A percentile compares a stretch with the other conserved stretches of the same genome.
These are phyloP conservation scores for Dendrolimus pini DNA, from an alignment of 2,888 invertebrate species.

Conservation along the genomic window DNA sequence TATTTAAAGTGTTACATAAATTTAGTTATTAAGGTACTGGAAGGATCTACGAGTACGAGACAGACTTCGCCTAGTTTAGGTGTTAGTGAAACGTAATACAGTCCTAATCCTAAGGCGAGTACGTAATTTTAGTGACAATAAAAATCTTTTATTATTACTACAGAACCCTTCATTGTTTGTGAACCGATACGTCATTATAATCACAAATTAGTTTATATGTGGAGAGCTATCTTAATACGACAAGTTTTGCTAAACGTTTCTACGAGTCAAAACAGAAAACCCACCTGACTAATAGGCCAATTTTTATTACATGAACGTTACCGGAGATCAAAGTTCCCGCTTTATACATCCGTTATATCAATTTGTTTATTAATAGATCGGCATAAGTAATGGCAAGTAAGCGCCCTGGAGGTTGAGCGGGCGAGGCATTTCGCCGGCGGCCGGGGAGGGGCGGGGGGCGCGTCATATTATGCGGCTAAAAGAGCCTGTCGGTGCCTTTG, in stretches of 20 bases:
- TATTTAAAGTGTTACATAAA: no score
- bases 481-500: conserved; percentile 76
- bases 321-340: conserved; percentile 39
- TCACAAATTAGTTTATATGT: no score
- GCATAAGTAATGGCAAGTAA: conserved; percentile 72
- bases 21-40: no score
- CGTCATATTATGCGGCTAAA: conserved; percentile 77
- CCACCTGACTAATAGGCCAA: conserved; percentile 18
- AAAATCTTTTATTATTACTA: no score
- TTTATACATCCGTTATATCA: conserved; percentile 60
- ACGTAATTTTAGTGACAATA: no score
- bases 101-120: no score
- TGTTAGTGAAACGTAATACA: no score
- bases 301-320: conserved; percentile 26
- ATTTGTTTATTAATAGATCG: conserved; percentile 74
- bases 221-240: conserved; percentile 11
- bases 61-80: no score
- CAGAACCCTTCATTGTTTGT: no score
- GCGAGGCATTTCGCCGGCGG: conserved; percentile 60
- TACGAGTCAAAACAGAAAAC: conserved; percentile 9
- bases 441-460: conserved; percentile 57
- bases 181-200: no score
- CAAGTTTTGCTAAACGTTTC: conserved; percentile 3
- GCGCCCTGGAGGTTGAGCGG: conserved; percentile 57
- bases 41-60: no score